These are phyloP conservation scores for Xanthostigma xanthostigma DNA, from an alignment of 2,888 invertebrate genomes.

Conservation along the genomic window DNA sequence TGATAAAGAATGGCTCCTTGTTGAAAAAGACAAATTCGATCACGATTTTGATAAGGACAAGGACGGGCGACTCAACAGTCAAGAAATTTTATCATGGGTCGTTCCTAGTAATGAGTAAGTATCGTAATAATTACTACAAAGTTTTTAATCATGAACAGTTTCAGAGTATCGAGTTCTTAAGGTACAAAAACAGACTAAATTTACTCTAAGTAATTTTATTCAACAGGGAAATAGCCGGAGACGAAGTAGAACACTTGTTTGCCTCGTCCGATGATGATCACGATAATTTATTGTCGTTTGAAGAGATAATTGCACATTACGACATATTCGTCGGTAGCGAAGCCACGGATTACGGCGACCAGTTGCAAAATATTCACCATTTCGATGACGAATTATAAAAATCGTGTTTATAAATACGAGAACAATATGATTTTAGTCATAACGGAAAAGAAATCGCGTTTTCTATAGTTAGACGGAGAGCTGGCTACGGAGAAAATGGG, in stretches of 20 bases:
- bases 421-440: no score
- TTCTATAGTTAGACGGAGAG: no score
- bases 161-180: no score
- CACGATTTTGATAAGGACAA: conserved; percentile 69
- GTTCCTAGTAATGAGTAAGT: conserved; percentile 79
- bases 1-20: conserved; percentile 55
- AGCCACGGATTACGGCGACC: conserved; percentile 77
- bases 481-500: no score
- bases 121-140: background rate
- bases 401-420: background rate
- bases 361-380: conserved; percentile 61
- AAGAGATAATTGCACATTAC: conserved; percentile 72
- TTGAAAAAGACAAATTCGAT: conserved; percentile 73
- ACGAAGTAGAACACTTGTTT: conserved; percentile 84
- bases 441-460: no score
- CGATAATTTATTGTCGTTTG: conserved; percentile 60
- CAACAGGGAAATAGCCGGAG: conserved; percentile 65
- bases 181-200: background rate
- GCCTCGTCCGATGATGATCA: conserved; percentile 73
- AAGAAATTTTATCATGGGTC: conserved; percentile 79
- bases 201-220: conserved; percentile 10
- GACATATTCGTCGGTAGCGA: conserved; percentile 87
- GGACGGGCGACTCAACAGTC: conserved; percentile 63
- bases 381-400: conserved; percentile 66
- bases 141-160: no score